These are phyloP conservation scores for Ictalurus furcatus DNA, from an alignment of 2,113 vertebrate genomes.

Conservation along the genomic window DNA sequence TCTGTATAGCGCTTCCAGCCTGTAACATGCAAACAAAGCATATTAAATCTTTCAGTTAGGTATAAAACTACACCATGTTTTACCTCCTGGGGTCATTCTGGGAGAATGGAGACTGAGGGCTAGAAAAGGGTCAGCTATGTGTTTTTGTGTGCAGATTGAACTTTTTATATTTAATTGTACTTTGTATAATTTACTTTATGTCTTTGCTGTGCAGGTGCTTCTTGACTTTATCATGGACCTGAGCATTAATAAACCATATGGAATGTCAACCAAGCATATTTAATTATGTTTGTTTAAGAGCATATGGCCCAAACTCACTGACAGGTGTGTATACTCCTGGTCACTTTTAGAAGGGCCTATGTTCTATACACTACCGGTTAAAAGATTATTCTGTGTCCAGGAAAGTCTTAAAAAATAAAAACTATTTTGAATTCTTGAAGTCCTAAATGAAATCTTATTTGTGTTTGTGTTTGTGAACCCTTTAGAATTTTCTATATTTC, in stretches of 20 bases:
- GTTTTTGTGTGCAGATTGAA: background rate
- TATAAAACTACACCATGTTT: background rate
- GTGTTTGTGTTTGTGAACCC: too few relatives aligned
- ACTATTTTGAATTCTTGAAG: background rate
- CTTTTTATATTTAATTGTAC: background rate
- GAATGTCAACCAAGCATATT: background rate
- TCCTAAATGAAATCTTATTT: background rate
- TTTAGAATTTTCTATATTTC: too few relatives aligned
- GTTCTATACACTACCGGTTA: background rate
- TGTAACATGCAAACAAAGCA: constrained; percentile 16
- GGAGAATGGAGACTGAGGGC: background rate
- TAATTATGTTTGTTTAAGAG: background rate
- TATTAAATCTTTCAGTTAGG: background rate
- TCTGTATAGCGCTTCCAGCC: background rate
- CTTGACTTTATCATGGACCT: background rate
- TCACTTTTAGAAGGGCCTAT: background rate
- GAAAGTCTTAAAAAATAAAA: background rate
- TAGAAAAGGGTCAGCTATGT: background rate
- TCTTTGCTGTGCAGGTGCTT: background rate
- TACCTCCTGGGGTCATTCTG: background rate
- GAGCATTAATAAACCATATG: background rate
- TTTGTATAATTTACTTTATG: background rate
- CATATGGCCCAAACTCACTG: background rate
- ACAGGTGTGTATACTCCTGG: background rate
- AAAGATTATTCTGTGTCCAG: background rate